phyloP scores from a whole-genome alignment of 1,140 invertebrate species.

The Lepidurus couesii region DNA sequence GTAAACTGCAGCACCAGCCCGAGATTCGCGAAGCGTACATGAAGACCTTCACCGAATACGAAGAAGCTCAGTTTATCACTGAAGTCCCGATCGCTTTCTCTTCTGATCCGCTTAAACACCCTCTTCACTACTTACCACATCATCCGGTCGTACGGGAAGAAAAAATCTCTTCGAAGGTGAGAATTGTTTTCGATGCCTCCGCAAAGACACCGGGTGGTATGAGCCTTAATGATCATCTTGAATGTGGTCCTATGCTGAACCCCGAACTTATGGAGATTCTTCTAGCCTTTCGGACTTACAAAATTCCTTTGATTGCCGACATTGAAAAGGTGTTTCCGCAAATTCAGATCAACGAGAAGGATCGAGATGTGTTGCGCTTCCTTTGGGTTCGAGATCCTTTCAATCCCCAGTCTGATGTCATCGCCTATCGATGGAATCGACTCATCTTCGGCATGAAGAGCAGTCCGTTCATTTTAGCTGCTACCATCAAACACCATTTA shows the following conservation, averaged over 20 bases:
- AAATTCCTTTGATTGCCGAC: background rate
- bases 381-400: background rate
- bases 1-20: background rate
- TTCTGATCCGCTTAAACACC: no score
- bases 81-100: no score
- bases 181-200: background rate
- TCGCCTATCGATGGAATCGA: background rate
- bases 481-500: background rate
- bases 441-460: background rate
- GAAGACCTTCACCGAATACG: background rate
- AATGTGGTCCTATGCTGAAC: background rate
- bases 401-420: background rate
- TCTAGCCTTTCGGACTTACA: background rate
- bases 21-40: background rate
- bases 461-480: background rate
- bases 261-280: background rate
- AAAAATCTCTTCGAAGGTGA: background rate
- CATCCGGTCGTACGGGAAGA: background rate
- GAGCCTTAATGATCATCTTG: background rate
- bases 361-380: background rate
- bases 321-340: background rate
- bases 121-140: background rate
- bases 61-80: no score
- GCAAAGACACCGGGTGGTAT: background rate
- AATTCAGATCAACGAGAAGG: background rate